A percentile compares a stretch with the other conserved stretches of the same genome.
Evolutionary conservation across 1,140 invertebrate species (phyloP).

Genomic region (Papilio aristodemus): DNA sequence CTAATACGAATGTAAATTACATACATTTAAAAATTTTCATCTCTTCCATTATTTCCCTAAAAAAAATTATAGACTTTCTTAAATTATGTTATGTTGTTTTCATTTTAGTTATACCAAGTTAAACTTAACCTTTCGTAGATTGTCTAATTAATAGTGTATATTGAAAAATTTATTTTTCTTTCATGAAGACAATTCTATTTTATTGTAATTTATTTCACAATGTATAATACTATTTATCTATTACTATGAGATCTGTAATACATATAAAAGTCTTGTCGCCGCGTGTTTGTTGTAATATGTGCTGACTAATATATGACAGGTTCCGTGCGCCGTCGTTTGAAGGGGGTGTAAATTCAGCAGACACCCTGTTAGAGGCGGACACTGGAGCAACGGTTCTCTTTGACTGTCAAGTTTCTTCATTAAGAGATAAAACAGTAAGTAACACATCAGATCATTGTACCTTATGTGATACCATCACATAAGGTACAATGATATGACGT

Average conservation of each 20-base stretch:
- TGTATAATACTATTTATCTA: too few species aligned
- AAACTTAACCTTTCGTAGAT: too few species aligned
- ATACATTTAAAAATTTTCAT: constrained; percentile 24
- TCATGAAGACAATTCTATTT: too few species aligned
- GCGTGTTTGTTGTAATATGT: background rate
- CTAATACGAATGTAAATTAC: constrained; percentile 20
- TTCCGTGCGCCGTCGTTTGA: constrained; percentile 70
- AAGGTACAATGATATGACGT: too few species aligned
- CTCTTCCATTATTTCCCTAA: background rate
- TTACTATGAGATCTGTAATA: too few species aligned
- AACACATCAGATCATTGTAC: background rate
- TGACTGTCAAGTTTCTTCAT: constrained; percentile 64
- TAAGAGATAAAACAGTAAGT: constrained; percentile 69
- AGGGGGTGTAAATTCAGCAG: constrained; percentile 54
- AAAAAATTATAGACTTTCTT: background rate
- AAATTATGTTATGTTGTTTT: background rate
- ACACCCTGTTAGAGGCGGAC: constrained; percentile 63
- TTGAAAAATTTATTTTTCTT: too few species aligned
- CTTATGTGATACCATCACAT: too few species aligned
- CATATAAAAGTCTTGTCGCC: too few species aligned
- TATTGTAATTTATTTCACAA: too few species aligned
- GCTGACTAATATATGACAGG: constrained; percentile 41
- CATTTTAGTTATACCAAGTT: background rate
- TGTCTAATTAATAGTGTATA: too few species aligned
- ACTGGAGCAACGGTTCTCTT: constrained; percentile 68